A percentile compares a stretch with the other conserved stretches of the same genome.
These are phyloP conservation scores for Melanotaenia boesemani DNA, from an alignment of 2,797 vertebrate genomes.

Conservation along the genomic window DNA sequence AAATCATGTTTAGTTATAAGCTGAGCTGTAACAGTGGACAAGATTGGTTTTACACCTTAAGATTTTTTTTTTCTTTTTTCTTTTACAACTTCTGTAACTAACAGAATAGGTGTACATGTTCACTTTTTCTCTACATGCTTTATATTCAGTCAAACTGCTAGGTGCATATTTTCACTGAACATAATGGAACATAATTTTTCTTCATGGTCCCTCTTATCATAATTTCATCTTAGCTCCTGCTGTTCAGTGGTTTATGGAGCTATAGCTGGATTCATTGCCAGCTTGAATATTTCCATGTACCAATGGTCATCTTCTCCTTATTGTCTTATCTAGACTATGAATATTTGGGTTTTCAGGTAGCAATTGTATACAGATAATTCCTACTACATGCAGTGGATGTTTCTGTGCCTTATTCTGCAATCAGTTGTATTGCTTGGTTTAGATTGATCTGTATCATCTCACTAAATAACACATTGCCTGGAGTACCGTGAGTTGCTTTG, in stretches of 20 bases:
- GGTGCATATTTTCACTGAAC: conserved; percentile 8
- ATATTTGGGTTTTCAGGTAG: not conserved
- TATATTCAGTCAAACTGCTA: not conserved
- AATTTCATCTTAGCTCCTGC: conserved; percentile 14
- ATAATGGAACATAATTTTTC: not conserved
- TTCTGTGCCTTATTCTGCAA: not conserved
- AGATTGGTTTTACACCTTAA: conserved; percentile 5
- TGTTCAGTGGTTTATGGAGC: not conserved
- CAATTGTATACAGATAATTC: conserved; percentile 13
- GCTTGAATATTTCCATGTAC: conserved; percentile 1
- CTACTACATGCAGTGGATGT: conserved; percentile 3
- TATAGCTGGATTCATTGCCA: not conserved
- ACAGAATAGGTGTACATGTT: not conserved
- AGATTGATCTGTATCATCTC: conserved; percentile 8
- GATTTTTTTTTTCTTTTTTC: not conserved
- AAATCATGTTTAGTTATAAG: not conserved
- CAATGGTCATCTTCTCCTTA: conserved; percentile 8
- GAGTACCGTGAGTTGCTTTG: conserved; percentile 4
- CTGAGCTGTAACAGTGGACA: not conserved
- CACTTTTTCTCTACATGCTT: conserved; percentile 3
- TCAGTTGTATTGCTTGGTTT: conserved; percentile 13
- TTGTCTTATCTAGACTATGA: not conserved
- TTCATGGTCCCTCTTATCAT: conserved; percentile 6
- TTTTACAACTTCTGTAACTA: too few species aligned
- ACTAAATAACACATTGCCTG: conserved; percentile 10